Evolutionary conservation across 2,888 invertebrate genomes (phyloP), one percentile per base, ranked within the genome.

Genomic region (Prenolepis imparis): DNA sequence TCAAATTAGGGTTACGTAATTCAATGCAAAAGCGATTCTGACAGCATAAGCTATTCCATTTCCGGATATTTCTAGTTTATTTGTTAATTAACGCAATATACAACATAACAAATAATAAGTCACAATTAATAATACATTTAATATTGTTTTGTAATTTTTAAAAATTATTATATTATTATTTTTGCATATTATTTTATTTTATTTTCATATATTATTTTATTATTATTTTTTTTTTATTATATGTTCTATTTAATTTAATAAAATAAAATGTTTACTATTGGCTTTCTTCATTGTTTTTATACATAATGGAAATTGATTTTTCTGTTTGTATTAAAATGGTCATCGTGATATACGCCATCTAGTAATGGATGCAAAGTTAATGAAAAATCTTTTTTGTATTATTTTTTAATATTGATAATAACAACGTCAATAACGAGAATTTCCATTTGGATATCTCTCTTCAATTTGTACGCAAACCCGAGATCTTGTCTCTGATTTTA

Each of bases 1-100:
- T 91, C 89, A 90, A 93, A 93, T 93, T 93, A 92, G 89, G 91
- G 89, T 88, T 89, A 84, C 77, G 81, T 84, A 88, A 90, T 86
- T 88, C 87, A 66, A 66, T 83, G 84, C 84, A 83, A 89, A 90
- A 91, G 90, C 88, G 90, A 90, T 91, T 91, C 88, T 91, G 91
- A 91, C 89, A 84, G 86, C 89, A 92, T 90, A 87, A 90, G 88
- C 88, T 12, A 8, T 55, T 15, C 0, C 3, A 6, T 36, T 64
- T 48, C 63, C 32, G 21, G 32, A 61, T 74, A n/a, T 52, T 52
- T 52, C n/a, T n/a, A n/a, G 8, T 6, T 52, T 52, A n/a, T 6
- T 2, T 52, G 48, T n/a, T 2, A 48, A 59, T 59, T 61, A 28
- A 59, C 59, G 12, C 28, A 59, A 24, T 21, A 0, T n/a, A 8